These are phyloP conservation scores for Ennomos fuscantarius DNA, from an alignment of 2,888 invertebrate genomes.

Conservation along the genomic window DNA sequence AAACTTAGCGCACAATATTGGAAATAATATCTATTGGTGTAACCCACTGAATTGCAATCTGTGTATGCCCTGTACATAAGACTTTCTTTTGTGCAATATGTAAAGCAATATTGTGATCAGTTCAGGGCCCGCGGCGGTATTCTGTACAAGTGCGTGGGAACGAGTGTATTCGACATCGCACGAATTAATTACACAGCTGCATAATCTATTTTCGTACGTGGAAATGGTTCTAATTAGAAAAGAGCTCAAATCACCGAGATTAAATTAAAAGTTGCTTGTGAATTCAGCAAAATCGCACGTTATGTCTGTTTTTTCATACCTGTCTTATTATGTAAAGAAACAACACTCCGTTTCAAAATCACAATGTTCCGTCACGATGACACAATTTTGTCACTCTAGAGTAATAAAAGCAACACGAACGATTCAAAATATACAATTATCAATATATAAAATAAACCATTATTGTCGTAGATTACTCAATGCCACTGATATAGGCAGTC, in stretches of 20 bases:
- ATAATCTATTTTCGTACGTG: not conserved
- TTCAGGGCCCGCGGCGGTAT: constrained; percentile 52
- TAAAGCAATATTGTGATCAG: constrained; percentile 68
- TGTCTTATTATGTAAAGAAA: too few species aligned
- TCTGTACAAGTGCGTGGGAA: constrained; percentile 20
- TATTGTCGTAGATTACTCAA: too few species aligned
- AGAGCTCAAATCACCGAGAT: constrained; percentile 1
- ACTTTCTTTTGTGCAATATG: constrained; percentile 72
- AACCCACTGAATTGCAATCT: constrained; percentile 77
- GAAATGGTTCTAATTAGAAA: not conserved
- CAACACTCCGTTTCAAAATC: too few species aligned
- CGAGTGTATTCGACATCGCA: constrained; percentile 17
- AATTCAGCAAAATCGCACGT: not conserved
- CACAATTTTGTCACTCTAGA: too few species aligned
- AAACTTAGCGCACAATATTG: constrained; percentile 84
- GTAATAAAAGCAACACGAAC: too few species aligned
- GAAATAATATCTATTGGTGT: constrained; percentile 76
- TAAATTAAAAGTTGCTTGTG: not conserved
- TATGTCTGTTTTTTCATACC: too few species aligned
- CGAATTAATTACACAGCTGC: constrained; percentile 4
- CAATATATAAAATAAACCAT: too few species aligned
- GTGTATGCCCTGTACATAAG: constrained; percentile 77
- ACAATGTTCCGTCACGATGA: too few species aligned
- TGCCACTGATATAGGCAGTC: too few species aligned
- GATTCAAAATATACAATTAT: too few species aligned